phyloP scores from a whole-genome alignment of 1,140 invertebrate species.

The Physella acuta region DNA sequence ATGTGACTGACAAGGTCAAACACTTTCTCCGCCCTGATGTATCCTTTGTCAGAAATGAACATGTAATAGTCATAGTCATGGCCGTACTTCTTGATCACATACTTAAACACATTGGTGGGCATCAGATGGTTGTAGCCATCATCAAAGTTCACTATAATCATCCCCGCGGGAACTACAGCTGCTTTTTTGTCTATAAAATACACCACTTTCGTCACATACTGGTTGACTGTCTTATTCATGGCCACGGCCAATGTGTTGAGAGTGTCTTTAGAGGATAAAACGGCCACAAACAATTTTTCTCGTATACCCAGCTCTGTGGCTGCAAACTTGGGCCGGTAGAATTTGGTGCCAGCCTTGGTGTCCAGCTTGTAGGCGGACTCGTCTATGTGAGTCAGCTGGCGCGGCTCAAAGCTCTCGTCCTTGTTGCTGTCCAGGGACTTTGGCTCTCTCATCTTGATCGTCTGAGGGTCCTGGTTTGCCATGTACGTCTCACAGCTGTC shows the following conservation, averaged over 20 bases:
- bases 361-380: slow-evolving; percentile 5
- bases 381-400: slow-evolving; percentile 22
- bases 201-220: slow-evolving; percentile 76
- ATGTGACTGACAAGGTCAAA: slow-evolving; percentile 72
- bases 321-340: slow-evolving; percentile 80
- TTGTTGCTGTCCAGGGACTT: slow-evolving; percentile 30
- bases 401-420: slow-evolving; percentile 31
- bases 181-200: slow-evolving; percentile 74
- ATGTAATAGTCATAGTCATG: slow-evolving; percentile 90
- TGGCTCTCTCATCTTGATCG: slow-evolving; percentile 38
- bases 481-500: slow-evolving; percentile 45
- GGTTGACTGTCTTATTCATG: slow-evolving; percentile 77
- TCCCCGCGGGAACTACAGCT: slow-evolving; percentile 43
- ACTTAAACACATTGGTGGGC: slow-evolving; percentile 75
- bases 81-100: slow-evolving; percentile 83
- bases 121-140: slow-evolving; percentile 51
- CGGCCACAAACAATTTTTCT: slow-evolving; percentile 83
- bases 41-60: slow-evolving; percentile 78
- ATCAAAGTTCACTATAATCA: slow-evolving; percentile 55
- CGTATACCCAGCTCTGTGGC: slow-evolving; percentile 88
- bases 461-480: slow-evolving; percentile 32
- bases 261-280: slow-evolving; percentile 74
- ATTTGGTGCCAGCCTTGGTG: slow-evolving; percentile 31
- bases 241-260: slow-evolving; percentile 73
- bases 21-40: slow-evolving; percentile 74